Evolutionary conservation across 2,797 vertebrate species (phyloP), one percentile per base, ranked within the genome.

Genomic region (Spea hammondii): DNA sequence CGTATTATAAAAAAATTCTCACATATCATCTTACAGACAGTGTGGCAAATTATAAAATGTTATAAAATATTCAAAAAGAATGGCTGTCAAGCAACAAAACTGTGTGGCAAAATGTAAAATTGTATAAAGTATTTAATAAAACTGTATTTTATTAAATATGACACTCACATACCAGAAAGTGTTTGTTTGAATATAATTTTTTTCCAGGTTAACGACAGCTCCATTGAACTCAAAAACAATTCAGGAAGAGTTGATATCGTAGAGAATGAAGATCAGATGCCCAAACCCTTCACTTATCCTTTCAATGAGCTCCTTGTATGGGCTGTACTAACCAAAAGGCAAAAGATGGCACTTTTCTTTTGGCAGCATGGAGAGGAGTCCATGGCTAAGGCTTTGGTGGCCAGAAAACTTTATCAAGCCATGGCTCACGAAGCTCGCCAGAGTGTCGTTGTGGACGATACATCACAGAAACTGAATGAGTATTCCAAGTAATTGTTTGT

Each of bases 341-440:
- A 95, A 84, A 93, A 92, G 84, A 95, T 95, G 94, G 88, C 93
- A 0, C 89, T 95, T 17, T 95, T 95, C 87, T 93, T 95, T 86
- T 95, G 94, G 94, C 92, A 95, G 84, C 93, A 95, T 0, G 94
- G 94, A 0, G 94, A 95, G 85, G 94, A 95, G 85, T 93, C 92
- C 86, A 94, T 94, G 93, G 94, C 94, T 4, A 95, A 95, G 83
- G 94, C 93, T 0, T 87, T 95, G 77, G 93, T 95, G 77, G 94
- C 94, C 70, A 93, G 92, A 75, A 94, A 94, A 83, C 93, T 95
- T 5, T 93, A 91, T 82, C 87, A 91, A 50, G 93, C 93, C 4
- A 93, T 95, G 93, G 86, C 88, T 81, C 92, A 93, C 62, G 94
- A 95, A 83, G 92, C 93, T 74, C 93, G 93, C 83, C 93, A 94